phyloP scores from a whole-genome alignment of 1,140 invertebrate genomes.

The Drosophila pruinosa region DNA sequence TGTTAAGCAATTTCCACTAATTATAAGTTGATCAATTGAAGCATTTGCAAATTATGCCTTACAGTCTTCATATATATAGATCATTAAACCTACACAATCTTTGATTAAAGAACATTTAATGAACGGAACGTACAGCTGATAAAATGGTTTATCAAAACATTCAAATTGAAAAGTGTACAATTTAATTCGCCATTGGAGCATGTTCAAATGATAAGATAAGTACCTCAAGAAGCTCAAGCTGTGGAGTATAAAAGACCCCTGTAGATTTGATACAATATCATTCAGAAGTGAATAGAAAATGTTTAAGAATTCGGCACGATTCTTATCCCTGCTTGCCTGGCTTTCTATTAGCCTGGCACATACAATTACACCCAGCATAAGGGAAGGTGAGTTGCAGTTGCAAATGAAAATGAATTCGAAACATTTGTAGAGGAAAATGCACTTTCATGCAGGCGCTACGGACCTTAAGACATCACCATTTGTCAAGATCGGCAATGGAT shows the following conservation, averaged over 20 bases:
- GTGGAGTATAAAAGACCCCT: not conserved
- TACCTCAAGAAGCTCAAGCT: not conserved
- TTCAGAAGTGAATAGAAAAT: not conserved
- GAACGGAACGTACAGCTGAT: not conserved
- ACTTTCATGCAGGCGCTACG: not conserved
- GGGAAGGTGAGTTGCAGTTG: not conserved
- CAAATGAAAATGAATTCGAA: not conserved
- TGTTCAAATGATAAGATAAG: not conserved
- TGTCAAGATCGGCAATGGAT: not conserved
- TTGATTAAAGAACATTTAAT: not conserved
- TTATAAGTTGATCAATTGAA: too few relatives aligned
- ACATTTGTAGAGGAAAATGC: not conserved
- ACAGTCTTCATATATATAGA: too few relatives aligned
- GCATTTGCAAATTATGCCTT: too few relatives aligned
- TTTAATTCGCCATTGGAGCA: not conserved
- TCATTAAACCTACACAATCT: too few relatives aligned
- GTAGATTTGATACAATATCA: not conserved
- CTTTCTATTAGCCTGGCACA: not conserved
- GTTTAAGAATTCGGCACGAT: not conserved
- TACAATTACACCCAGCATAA: not conserved
- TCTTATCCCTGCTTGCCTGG: not conserved
- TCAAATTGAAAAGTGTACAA: not conserved
- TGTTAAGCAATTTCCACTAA: too few relatives aligned
- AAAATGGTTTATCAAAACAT: not conserved
- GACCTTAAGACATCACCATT: not conserved